Evolutionary conservation across 2,797 vertebrate species (phyloP), one percentile per base, ranked within the genome.

Genomic region (Taenioides sp.): DNA sequence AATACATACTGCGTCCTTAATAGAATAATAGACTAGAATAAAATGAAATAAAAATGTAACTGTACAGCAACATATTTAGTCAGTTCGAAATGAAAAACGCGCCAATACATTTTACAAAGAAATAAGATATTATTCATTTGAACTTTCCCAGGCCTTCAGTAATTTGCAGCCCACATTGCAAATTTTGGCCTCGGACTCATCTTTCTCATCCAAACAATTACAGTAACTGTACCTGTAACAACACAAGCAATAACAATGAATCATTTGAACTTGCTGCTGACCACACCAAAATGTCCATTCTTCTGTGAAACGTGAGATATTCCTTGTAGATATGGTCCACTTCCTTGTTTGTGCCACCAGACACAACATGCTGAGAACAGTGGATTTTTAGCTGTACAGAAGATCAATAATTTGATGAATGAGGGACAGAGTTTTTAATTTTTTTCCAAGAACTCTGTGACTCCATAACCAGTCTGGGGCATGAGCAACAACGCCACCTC

Each of bases 391-490:
- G 57, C 77, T 23, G 37, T 16, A 50, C n/a, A 18, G 28, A 72
- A 73, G 75, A 55, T 6, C 47, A 55, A 40, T 70, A 47, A 14
- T 76, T 67, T 69, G 40, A 77, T 82, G 68, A 81, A 82, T 67
- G 4, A 69, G 20, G 4, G 25, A 23, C 31, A 63, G 71, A 70
- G 80, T 81, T 73, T 75, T 80, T n/a, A n/a, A n/a, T 77, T 37
- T 47, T 47, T 47, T 47, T 47, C 69, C 58, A 77, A 72, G 47
- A 75, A 78, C 76, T 73, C 69, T 76, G 71, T 76, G 74, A 31
- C 28, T 34, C 7, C 2, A 37, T 9, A 81, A 73, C 74, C 62
- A 67, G 77, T 67, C 67, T 54, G 40, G 4, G 43, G 1, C 43
- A 43, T 3, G 10, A 40, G 9, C 40, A 16, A 16, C 12, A 17